A percentile compares a stretch with the other conserved stretches of the same genome.
These are phyloP conservation scores for Corythornis leucogaster DNA, from an alignment of 2,797 vertebrate genomes.

Conservation along the genomic window DNA sequence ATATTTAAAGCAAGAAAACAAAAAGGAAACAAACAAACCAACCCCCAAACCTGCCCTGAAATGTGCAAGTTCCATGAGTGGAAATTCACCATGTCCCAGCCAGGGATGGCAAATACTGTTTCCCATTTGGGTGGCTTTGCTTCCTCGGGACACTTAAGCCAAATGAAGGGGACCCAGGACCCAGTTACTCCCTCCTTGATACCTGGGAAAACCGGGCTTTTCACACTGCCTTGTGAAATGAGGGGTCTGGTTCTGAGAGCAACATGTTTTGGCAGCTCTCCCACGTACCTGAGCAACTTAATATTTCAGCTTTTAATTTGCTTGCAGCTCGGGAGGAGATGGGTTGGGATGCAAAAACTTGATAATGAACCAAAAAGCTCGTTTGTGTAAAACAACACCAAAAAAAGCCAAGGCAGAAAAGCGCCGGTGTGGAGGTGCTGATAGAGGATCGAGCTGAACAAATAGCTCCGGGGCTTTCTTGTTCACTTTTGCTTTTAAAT, in stretches of 20 bases:
- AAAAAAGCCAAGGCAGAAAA: neutral
- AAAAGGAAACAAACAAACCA: neutral
- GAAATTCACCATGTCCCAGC: neutral
- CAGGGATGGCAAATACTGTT: neutral
- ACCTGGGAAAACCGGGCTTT: neutral
- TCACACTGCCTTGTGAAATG: neutral
- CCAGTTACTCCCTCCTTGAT: neutral
- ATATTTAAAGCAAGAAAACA: neutral
- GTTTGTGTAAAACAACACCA: neutral
- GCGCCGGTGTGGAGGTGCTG: neutral
- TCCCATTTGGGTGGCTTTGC: neutral
- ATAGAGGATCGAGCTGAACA: neutral
- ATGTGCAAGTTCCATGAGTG: neutral
- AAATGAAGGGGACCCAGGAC: neutral
- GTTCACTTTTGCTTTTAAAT: neutral
- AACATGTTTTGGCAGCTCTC: neutral
- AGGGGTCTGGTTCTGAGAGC: neutral
- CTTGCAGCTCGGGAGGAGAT: neutral
- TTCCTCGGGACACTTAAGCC: neutral
- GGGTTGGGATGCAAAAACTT: neutral
- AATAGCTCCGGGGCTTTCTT: neutral
- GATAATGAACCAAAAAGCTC: neutral
- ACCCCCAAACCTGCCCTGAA: neutral
- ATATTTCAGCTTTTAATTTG: neutral
- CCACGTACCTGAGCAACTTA: neutral